Base-by-base conservation (phyloP, 92 coral and sea anemone species). In the Zoanthus sociatus region DNA sequence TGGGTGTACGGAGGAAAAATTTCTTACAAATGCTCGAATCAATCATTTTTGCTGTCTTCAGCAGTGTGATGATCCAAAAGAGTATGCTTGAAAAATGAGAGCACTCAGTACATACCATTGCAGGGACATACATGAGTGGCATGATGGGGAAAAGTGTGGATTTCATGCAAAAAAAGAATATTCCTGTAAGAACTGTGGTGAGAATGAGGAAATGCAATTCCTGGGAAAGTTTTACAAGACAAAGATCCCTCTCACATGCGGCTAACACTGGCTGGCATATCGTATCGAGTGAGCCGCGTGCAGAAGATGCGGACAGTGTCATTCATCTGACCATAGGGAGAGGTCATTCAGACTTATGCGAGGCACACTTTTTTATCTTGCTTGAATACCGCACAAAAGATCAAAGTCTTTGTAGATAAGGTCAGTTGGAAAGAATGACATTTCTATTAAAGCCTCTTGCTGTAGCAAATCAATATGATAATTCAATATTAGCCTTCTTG, bases 31-130 rank as follows among this genome's bases (percentile, higher is more conserved):
- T 15, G 95, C 93, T 1, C 47, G 93, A 67, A 45, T 93, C 0
- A 88, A 90, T 63, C 92, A 90, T 79, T 92, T 92, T 71, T 92
- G 93, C 77, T 83, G 91, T 82, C 87, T 93, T 14, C 92, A 92
- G 63, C 94, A 91, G 53, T 91, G 91, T 70, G 37, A 66, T 17
- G 50, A 31, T 31, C 83, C 87, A 16, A 76, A 72, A 8, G 86
- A 87, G n/a, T 91, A 87, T 87, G 86, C 93, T n/a, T 48, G 69
- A n/a, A 54, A 90, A 5, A 74, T 86, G 68, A 16, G 26, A 26
- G 26, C 26, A 26, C 26, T 26, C 64, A 56, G 16, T 56, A 26
- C 26, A 26, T 56, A 56, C 64, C 64, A 56, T 56, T 56, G 64
- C 13, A 56, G 58, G 17, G 78, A 74, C 78, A 74, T 74, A 18